A percentile compares a stretch with the other conserved stretches of the same genome.
phyloP scores from a whole-genome alignment of 2,888 invertebrate genomes.

The Thumatha senex region DNA sequence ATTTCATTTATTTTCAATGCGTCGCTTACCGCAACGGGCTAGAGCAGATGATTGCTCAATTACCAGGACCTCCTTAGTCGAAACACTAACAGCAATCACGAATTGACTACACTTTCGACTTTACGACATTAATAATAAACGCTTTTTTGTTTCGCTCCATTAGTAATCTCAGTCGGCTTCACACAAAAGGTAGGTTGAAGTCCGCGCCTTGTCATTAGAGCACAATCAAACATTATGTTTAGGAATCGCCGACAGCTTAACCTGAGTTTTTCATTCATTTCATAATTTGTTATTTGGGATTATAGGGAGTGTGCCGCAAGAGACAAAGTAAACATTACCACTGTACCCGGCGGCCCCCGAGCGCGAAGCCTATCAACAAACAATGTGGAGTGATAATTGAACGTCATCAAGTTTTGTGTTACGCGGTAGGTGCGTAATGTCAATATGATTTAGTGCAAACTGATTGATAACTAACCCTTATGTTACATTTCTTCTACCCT shows the following conservation, averaged over 20 bases:
- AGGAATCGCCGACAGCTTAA: slow-evolving; percentile 82
- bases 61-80: slow-evolving; percentile 82
- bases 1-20: slow-evolving; percentile 76
- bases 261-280: slow-evolving; percentile 79
- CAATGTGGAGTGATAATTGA: slow-evolving; percentile 59
- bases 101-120: slow-evolving; percentile 61
- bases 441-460: slow-evolving; percentile 25
- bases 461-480: background rate
- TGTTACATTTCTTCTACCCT: background rate
- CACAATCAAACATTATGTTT: slow-evolving; percentile 82
- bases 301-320: slow-evolving; percentile 75
- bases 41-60: slow-evolving; percentile 83
- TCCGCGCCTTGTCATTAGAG: slow-evolving; percentile 82
- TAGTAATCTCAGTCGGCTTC: slow-evolving; percentile 72
- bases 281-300: slow-evolving; percentile 82
- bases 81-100: slow-evolving; percentile 62
- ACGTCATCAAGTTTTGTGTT: slow-evolving; percentile 46
- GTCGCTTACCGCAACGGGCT: slow-evolving; percentile 78
- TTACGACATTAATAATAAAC: slow-evolving; percentile 62
- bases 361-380: slow-evolving; percentile 40
- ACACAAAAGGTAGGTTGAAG: slow-evolving; percentile 74
- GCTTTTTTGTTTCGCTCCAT: slow-evolving; percentile 58
- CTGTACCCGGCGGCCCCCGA: slow-evolving; percentile 30
- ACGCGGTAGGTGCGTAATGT: slow-evolving; percentile 47
- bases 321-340: slow-evolving; percentile 79